A percentile compares a stretch with the other conserved stretches of the same genome.
Evolutionary conservation across 2,113 vertebrate genomes (phyloP).

Genomic region (Cyprinodon tularosa): DNA sequence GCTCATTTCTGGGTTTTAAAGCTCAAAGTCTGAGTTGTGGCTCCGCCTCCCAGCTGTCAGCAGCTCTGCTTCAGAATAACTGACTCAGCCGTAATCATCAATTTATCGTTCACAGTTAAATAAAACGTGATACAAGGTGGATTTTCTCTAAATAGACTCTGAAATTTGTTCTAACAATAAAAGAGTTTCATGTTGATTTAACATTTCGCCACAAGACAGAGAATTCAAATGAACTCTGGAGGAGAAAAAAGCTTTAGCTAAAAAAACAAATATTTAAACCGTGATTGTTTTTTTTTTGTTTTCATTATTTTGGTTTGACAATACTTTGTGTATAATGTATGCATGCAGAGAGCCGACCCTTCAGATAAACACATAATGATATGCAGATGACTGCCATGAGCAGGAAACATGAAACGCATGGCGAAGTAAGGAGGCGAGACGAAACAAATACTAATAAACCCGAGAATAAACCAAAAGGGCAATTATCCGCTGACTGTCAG

Average conservation of each 20-base stretch:
- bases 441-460: slow-evolving; percentile 43
- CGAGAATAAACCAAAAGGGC: slow-evolving; percentile 41
- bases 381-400: slow-evolving; percentile 48
- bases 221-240: neutral
- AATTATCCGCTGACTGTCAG: slow-evolving; percentile 49
- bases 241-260: slow-evolving; percentile 16
- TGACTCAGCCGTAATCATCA: neutral
- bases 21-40: neutral
- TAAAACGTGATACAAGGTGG: neutral
- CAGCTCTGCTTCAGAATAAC: neutral
- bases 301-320: slow-evolving; percentile 38
- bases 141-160: neutral
- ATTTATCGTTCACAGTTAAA: accelerated
- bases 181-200: neutral
- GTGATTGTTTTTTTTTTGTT: no score
- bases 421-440: slow-evolving; percentile 18
- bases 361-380: slow-evolving; percentile 50
- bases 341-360: slow-evolving; percentile 39
- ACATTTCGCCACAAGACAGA: slow-evolving; percentile 1
- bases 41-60: neutral
- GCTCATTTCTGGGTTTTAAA: neutral
- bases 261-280: neutral
- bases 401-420: slow-evolving; percentile 35
- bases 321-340: slow-evolving; percentile 64
- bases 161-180: slow-evolving; percentile 9